Evolutionary conservation across 2,888 invertebrate species (phyloP).

Genomic region (Papilio demoleus): DNA sequence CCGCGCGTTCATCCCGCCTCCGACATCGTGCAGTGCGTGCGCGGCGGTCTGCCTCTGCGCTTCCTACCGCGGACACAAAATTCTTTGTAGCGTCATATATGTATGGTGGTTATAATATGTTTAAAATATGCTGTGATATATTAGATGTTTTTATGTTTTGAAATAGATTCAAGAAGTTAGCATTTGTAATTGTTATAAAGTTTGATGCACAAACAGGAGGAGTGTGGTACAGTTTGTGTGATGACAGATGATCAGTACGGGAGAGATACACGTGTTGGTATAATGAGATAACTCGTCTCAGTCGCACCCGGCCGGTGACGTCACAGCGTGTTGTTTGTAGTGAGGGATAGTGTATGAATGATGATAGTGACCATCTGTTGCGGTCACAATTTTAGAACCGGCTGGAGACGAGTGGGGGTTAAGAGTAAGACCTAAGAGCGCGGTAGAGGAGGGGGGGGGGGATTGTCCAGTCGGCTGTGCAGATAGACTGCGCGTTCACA

Average conservation of each 20-base stretch:
- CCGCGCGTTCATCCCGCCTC: constrained; percentile 58
- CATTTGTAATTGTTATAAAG: background rate
- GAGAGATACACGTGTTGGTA: too few species aligned
- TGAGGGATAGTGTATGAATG: too few species aligned
- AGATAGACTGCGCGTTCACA: too few species aligned
- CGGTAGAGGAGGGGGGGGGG: too few species aligned
- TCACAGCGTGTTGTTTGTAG: too few species aligned
- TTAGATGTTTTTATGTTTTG: background rate
- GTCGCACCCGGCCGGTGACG: too few species aligned
- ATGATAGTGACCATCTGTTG: too few species aligned
- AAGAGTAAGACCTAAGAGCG: too few species aligned
- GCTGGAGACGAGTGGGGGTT: too few species aligned
- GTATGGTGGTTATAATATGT: background rate
- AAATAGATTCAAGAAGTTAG: background rate
- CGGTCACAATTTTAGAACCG: too few species aligned
- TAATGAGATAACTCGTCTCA: background rate
- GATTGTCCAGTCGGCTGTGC: too few species aligned
- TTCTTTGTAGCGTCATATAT: background rate
- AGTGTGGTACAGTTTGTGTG: background rate
- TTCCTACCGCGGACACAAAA: constrained; percentile 45
- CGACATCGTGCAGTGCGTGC: constrained; percentile 57
- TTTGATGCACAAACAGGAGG: background rate
- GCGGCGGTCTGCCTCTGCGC: constrained; percentile 60
- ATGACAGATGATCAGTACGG: too few species aligned
- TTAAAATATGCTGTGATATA: background rate